Percentiles rank a stretch among this genome's conserved stretches.
phyloP scores from a whole-genome alignment of 2,888 invertebrate species.

The Trichogramma dendrolimi region DNA sequence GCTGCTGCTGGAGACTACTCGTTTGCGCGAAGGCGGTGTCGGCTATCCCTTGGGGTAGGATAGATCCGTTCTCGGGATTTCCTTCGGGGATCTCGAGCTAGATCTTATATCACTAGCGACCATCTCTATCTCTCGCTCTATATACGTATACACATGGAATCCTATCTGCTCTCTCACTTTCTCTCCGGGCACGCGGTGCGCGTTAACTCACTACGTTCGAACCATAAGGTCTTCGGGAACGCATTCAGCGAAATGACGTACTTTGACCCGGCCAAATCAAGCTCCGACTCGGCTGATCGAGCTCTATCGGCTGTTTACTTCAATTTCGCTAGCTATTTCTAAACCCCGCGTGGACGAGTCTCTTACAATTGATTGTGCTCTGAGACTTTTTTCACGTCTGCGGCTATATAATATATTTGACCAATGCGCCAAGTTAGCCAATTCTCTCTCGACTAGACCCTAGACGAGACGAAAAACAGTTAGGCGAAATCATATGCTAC shows the following conservation, averaged over 20 bases:
- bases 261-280: constrained; percentile 24
- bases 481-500: not conserved
- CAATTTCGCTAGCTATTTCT: constrained; percentile 14
- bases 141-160: constrained; percentile 33
- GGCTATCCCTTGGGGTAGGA: constrained; percentile 52
- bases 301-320: constrained; percentile 9
- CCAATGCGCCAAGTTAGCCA: too few relatives aligned
- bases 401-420: not conserved
- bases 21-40: constrained; percentile 34
- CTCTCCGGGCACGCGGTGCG: not conserved
- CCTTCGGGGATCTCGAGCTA: constrained; percentile 49
- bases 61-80: constrained; percentile 52
- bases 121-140: constrained; percentile 45
- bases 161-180: constrained; percentile 25
- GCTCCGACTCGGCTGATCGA: not conserved
- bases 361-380: constrained; percentile 6
- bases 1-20: constrained; percentile 38
- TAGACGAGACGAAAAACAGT: not conserved
- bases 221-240: constrained; percentile 32
- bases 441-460: too few relatives aligned
- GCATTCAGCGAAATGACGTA: constrained; percentile 28
- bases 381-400: constrained; percentile 12
- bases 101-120: constrained; percentile 52
- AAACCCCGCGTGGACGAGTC: constrained; percentile 11
- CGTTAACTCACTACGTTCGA: constrained; percentile 26